Evolutionary conservation across 2,888 invertebrate genomes (phyloP), one percentile per base, ranked within the genome.

Genomic region (Apantesis nais): DNA sequence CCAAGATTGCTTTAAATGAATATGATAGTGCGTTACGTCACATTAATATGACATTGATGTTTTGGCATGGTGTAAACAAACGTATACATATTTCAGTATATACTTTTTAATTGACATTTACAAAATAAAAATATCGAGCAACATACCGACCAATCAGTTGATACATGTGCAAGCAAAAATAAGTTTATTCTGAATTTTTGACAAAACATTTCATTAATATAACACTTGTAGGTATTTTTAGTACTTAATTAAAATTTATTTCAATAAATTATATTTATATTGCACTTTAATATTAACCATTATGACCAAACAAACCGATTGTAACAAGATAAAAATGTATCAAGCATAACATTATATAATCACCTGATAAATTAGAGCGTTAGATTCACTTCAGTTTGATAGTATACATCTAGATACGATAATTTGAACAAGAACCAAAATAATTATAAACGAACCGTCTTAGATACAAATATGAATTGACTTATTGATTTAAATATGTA

Each of bases 391-490:
- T 29, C 39, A 60, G 41, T 70, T 72, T 74, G 62, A 66, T 71
- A 55, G 61, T 11, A 31, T 37, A 69, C 22, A 68, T 29, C 34
- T 58, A 29, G 29, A 31, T 31, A 61, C n/a, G n/a, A 25, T 67
- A 60, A 74, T 70, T 71, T 55, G 60, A 72, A 74, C 12, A 72
- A 72, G 37, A 37, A 66, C 67, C 63, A 68, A 73, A 72, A 67
- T 31, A 60, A 34, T 34, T 66, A 76, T 52, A 74, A 65, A 81
- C 75, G 74, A 79, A 68, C 62, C 75, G 75, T 71, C 71, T 67
- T 77, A 78, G 75, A 77, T 83, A 82, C 78, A 71, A 78, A 80
- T 79, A 77, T 69, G 85, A 87, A 88, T 87, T 88, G 83, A 87
- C 86, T 81, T 80, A 74, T 81, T 80, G 75, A 78, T 79, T 78